Base-by-base conservation (phyloP, 2,888 invertebrate species). In the Daptonema setosum region DNA sequence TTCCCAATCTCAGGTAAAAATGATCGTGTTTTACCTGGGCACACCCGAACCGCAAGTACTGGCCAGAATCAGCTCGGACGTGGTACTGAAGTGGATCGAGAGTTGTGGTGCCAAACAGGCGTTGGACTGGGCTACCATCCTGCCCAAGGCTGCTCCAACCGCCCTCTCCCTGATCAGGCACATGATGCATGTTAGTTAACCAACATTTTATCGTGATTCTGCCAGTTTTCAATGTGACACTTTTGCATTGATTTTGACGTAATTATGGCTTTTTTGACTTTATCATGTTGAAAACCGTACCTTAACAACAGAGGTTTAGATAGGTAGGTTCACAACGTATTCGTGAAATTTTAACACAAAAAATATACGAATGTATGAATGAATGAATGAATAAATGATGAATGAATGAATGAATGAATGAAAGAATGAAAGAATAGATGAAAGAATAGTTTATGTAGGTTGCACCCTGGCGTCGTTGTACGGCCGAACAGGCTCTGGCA, bases 21-120 rank as follows among this genome's bases (percentile, higher is more conserved):
- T 75, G 63, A 72, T 75, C 26, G 66, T 74, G 51, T 70, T 68
- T 47, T 69, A 71, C 53, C 63, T 74, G 30, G 75, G 75, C 29
- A 69, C 70, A 5, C 75, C 74, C 1, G 67, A 70, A n/a, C 62
- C 65, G 22, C 61, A 64, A 41, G 64, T 65, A 11, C 59, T 73
- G 54, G 61, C 67, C 25, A 60, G 63, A 41, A 70, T 72, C 52
- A 67, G 66, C 24, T 72, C 72, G 5, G 70, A 71, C 22, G 60
- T 71, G 54, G 68, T 74, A 45, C 65, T 64, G 56, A 67, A 66
- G 29, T 70, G 72, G 62, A 68, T 74, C 26, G 60, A 57, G 8
- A 58, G 59, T 8, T 66, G 65, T 51, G 66, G 67, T 1, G 41
- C 54, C 28, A 45, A 66, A 35, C 64, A 65, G 25, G 63, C 71